Percentiles rank a stretch among this genome's conserved stretches.
Conservation (phyloP, 2,113 vertebrate species). For the Thymallus thymallus region DNA sequence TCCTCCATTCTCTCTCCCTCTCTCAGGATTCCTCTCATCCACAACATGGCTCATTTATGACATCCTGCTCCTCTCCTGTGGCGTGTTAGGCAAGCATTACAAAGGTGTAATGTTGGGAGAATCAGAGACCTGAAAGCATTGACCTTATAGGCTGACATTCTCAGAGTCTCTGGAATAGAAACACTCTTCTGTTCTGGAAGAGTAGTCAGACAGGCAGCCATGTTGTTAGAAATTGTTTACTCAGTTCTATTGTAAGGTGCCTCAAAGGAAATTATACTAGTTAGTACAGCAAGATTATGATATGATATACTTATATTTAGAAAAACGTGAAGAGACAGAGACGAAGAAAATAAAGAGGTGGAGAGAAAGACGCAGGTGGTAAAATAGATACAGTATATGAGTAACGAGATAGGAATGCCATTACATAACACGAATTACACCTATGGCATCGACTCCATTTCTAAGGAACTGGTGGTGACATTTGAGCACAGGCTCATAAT, state of each 20-base stretch:
- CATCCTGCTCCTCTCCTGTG: conserved; percentile 40
- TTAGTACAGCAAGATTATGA: neutral
- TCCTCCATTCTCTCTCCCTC: conserved; percentile 25
- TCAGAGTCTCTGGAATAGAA: conserved; percentile 30
- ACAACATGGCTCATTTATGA: conserved; percentile 64
- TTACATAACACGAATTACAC: conserved; percentile 41
- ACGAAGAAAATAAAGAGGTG: neutral
- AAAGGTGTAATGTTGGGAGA: conserved; percentile 58
- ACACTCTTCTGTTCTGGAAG: conserved; percentile 40
- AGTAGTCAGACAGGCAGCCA: conserved; percentile 19
- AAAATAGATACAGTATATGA: conserved; percentile 40
- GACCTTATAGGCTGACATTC: conserved; percentile 57
- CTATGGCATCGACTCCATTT: conserved; percentile 20
- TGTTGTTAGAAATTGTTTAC: conserved; percentile 37
- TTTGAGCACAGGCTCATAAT: conserved; percentile 42
- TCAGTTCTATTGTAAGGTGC: conserved; percentile 12
- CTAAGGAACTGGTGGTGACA: conserved; percentile 31
- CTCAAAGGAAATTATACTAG: conserved; percentile 5
- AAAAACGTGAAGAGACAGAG: conserved; percentile 25
- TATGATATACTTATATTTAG: neutral
- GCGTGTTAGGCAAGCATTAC: conserved; percentile 58
- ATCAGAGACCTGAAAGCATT: conserved; percentile 38
- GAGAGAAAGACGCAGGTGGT: conserved; percentile 28
- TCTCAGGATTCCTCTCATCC: conserved; percentile 52
- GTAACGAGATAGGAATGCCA: conserved; percentile 25